A percentile compares a stretch with the other conserved stretches of the same genome.
phyloP scores from a whole-genome alignment of 2,797 vertebrate species.

The Vespertilio murinus region DNA sequence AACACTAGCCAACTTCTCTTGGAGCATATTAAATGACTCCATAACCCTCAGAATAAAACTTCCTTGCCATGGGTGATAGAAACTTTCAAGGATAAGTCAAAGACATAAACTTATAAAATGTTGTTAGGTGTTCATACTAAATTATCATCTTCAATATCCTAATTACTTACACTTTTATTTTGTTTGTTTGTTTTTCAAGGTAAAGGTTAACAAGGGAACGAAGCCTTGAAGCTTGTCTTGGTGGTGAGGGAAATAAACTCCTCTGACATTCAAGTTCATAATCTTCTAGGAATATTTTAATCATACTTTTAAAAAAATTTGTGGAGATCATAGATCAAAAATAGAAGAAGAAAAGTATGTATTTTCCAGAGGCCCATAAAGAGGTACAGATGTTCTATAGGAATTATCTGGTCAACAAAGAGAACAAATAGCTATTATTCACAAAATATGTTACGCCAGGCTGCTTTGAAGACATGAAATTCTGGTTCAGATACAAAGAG shows the following conservation, averaged over 20 bases:
- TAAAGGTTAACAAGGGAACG: background rate
- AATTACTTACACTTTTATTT: background rate
- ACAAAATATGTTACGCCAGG: background rate
- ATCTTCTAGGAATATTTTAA: background rate
- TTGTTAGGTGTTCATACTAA: background rate
- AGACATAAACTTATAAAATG: background rate
- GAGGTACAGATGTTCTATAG: background rate
- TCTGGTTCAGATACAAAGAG: background rate
- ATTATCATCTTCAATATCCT: background rate
- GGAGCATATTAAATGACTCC: background rate
- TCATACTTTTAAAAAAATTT: background rate
- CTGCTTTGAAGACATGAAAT: background rate
- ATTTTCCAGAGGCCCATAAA: background rate
- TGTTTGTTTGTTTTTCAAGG: background rate
- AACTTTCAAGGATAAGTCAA: background rate
- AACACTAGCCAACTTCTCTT: background rate
- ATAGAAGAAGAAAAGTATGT: background rate
- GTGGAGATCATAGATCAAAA: background rate
- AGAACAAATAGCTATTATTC: background rate
- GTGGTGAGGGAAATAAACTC: background rate
- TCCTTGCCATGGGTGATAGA: background rate
- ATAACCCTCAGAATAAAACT: background rate
- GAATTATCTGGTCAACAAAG: background rate
- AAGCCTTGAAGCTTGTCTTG: background rate
- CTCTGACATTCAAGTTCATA: background rate